Evolutionary conservation across 2,888 invertebrate genomes (phyloP).

Genomic region (Lysandra bellargus): DNA sequence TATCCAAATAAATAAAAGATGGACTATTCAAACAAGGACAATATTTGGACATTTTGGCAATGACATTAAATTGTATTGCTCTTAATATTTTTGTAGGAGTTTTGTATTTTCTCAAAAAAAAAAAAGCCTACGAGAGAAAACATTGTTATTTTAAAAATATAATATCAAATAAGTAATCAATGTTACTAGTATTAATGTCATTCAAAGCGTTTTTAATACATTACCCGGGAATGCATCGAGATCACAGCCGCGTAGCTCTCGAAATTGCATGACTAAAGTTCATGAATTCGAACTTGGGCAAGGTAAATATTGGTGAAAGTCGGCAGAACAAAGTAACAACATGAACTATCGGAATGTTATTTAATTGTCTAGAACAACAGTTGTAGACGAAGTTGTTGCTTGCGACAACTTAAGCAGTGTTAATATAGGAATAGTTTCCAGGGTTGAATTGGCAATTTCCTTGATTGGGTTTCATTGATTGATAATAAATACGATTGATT

Average conservation of each 20-base stretch:
- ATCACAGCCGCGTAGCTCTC: not conserved
- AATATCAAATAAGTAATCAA: no score
- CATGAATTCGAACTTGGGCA: slow-evolving; percentile 22
- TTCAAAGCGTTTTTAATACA: not conserved
- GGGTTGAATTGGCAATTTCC: not conserved
- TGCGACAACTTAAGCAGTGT: slow-evolving; percentile 52
- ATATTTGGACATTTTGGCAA: not conserved
- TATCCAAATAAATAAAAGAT: no score
- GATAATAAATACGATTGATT: not conserved
- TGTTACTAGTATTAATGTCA: not conserved
- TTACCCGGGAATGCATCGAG: not conserved
- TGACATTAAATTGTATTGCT: not conserved
- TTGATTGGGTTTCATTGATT: not conserved
- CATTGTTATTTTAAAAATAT: no score
- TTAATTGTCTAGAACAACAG: slow-evolving; percentile 64
- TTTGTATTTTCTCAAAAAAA: slow-evolving; percentile 35
- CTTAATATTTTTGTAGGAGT: slow-evolving; percentile 37
- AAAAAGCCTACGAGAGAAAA: not conserved
- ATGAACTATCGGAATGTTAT: slow-evolving; percentile 41
- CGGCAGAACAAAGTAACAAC: slow-evolving; percentile 37
- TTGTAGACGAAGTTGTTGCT: slow-evolving; percentile 50
- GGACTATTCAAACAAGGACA: no score
- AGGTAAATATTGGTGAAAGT: slow-evolving; percentile 30
- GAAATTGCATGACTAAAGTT: slow-evolving; percentile 6
- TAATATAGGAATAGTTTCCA: slow-evolving; percentile 41